These are phyloP conservation scores for Seira ritae DNA, from an alignment of 2,888 invertebrate genomes.

Conservation along the genomic window DNA sequence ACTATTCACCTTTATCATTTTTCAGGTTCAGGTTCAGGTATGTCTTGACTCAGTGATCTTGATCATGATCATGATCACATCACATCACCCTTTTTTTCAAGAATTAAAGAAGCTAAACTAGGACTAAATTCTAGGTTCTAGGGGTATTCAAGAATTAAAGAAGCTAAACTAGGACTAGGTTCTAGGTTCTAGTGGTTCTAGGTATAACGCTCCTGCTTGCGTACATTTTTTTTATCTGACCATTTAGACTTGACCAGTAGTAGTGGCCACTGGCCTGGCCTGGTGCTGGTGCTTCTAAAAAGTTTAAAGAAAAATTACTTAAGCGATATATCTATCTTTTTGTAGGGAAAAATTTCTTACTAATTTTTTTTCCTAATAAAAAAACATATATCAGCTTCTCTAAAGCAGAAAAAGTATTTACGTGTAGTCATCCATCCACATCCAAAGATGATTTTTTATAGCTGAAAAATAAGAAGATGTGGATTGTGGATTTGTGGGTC, in stretches of 20 bases:
- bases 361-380: not conserved
- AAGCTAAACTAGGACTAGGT: too few species aligned
- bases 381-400: not conserved
- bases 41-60: conserved; percentile 11
- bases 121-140: too few species aligned
- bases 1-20: not conserved
- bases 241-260: not conserved
- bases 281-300: too few species aligned
- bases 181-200: too few species aligned
- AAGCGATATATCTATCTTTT: not conserved
- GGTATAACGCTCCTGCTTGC: conserved; percentile 28
- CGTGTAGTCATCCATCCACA: not conserved
- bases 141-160: too few species aligned
- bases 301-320: not conserved
- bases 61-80: conserved; percentile 6
- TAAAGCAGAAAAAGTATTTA: not conserved
- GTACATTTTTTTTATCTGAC: conserved; percentile 25
- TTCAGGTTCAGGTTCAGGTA: too few species aligned
- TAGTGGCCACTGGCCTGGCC: conserved; percentile 3
- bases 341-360: not conserved
- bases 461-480: conserved; percentile 50
- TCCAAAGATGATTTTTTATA: not conserved
- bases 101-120: too few species aligned
- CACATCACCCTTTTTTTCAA: not conserved
- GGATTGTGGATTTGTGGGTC: too few species aligned